A percentile compares a stretch with the other conserved stretches of the same genome.
These are phyloP conservation scores for Tromatobia lineatoria DNA, from an alignment of 2,888 invertebrate species.

Conservation along the genomic window DNA sequence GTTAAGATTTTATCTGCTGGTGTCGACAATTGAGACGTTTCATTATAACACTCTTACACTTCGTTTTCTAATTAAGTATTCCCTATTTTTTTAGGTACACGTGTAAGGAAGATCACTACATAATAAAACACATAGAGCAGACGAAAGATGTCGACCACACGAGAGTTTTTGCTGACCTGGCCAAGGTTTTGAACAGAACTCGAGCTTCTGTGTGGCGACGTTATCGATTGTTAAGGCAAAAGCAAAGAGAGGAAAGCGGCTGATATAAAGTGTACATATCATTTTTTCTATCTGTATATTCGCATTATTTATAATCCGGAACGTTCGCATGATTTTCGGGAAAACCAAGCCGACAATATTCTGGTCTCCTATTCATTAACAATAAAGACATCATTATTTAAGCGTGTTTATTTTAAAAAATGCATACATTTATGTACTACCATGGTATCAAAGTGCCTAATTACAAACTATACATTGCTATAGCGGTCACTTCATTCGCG, in stretches of 20 bases:
- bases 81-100: constrained; percentile 74
- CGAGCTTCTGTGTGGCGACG: constrained; percentile 82
- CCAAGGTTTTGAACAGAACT: constrained; percentile 79
- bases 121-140: constrained; percentile 75
- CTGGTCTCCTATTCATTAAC: not conserved
- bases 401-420: constrained; percentile 72
- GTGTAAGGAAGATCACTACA: constrained; percentile 76
- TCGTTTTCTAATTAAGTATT: constrained; percentile 67
- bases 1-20: not conserved
- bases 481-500: constrained; percentile 19
- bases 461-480: constrained; percentile 62
- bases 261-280: not conserved
- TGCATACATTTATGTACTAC: constrained; percentile 70
- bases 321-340: not conserved
- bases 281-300: not conserved
- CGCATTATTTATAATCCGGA: not conserved
- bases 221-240: constrained; percentile 72
- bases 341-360: not conserved
- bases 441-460: constrained; percentile 71
- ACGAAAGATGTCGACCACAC: constrained; percentile 68
- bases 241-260: not conserved
- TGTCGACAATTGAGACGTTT: not conserved
- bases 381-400: constrained; percentile 57
- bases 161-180: constrained; percentile 77
- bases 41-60: not conserved